Evolutionary conservation across 2,797 vertebrate genomes (phyloP).

Genomic region (Podarcis siculus): DNA sequence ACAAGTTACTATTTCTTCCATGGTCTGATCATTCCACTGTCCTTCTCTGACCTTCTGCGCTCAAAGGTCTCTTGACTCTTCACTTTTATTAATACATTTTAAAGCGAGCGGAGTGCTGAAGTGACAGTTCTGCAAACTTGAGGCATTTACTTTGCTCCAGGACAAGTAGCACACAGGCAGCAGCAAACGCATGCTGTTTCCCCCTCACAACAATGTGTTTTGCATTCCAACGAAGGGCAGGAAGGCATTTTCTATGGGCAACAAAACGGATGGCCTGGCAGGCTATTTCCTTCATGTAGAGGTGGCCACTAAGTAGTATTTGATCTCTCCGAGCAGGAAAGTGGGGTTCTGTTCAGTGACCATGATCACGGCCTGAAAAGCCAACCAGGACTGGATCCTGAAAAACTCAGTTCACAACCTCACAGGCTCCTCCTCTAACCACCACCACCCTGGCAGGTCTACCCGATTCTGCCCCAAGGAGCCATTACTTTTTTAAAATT

Average conservation of each 20-base stretch:
- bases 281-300: neutral
- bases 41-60: slow-evolving; percentile 26
- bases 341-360: neutral
- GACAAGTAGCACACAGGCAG: slow-evolving; percentile 7
- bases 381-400: neutral
- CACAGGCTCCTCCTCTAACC: neutral
- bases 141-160: slow-evolving; percentile 19
- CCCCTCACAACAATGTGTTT: neutral
- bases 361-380: neutral
- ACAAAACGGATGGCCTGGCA: neutral
- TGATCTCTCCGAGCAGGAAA: neutral
- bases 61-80: slow-evolving; percentile 36
- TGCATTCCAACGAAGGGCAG: neutral
- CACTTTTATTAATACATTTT: slow-evolving; percentile 38
- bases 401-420: neutral
- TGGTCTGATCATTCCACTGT: neutral
- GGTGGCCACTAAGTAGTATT: neutral
- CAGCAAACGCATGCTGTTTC: neutral
- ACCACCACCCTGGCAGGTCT: neutral
- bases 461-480: neutral
- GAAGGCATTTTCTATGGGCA: neutral
- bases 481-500: neutral
- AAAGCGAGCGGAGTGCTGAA: slow-evolving; percentile 9
- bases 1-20: neutral
- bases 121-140: slow-evolving; percentile 22